Base-by-base conservation (phyloP, 2,888 invertebrate genomes). In the Uloborus plumipes region DNA sequence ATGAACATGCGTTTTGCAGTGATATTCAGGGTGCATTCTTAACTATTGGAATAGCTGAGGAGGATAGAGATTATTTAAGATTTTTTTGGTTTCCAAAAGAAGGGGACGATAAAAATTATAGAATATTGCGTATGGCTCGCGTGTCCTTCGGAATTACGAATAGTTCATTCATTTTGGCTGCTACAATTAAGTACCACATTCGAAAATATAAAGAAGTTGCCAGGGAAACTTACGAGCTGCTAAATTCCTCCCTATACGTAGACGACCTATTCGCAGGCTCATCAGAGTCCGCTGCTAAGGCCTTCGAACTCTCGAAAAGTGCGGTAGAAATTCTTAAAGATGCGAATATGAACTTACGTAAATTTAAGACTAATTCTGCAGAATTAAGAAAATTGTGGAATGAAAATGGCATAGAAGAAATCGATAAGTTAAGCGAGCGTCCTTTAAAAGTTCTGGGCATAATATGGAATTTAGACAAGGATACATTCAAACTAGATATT, bases 11-110 rank as follows among this genome's bases (percentile, higher is more conserved):
- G 1, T 73, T 73, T 73, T 62, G 22, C 15, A 64, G 31, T 16
- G 72, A 73, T 18, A 73, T 64, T 50, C 51, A 64, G 31, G 64
- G 51, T 16, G 20, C 70, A 20, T 70, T 70, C 47, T 31, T 55
- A 13, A 18, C 47, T 22, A 70, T 70, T 2, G 9, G 20, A 11
- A 58, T 59, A 31, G 58, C 59, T 26, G 59, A 70, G n/a, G 58
- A 59, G 59, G 58, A 58, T 31, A 51, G 69, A 16, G 15, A 69
- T n/a, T 69, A 18, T 51, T 55, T 55, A 58, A 58, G n/a, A 39
- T 62, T 62, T 62, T 62, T 39, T 20, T 16, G 22, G 16, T 26
- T 26, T 26, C 47, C 15, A 3, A 31, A 47, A 62, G 18, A 62
- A n/a, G 20, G 47, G 16, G 26, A 26, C 26, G 2, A 2, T 26